Base-by-base conservation (phyloP, 2,113 vertebrate genomes). In the Aegithalos caudatus region DNA sequence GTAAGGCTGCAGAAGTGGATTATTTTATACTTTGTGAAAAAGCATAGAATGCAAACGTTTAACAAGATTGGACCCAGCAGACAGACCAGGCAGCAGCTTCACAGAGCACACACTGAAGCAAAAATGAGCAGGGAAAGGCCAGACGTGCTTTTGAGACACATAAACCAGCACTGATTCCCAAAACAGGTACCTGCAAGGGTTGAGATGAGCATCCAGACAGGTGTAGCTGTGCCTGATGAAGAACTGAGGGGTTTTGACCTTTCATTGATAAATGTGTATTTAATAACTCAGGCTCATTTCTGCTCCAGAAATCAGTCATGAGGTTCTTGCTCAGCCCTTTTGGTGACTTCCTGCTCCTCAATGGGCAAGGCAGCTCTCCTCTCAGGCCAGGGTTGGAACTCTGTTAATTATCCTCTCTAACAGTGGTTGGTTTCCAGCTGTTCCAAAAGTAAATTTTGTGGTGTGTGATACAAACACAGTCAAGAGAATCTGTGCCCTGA, bases 401-500 rank as follows among this genome's bases (percentile, higher is more conserved):
- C 37, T 53, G 72, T 0, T 7, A 20, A 81, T 20, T 11, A 33
- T 37, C n/a, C 22, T 40, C 24, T 35, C 24, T 9, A 4, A 2
- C 23, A 25, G 28, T 2, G 10, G 2, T 2, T 71, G 65, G 5
- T n/a, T 90, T 38, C 56, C 14, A 16, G 4, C 31, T 77, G 45
- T 28, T 56, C 22, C 29, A 17, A n/a, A 64, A 10, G n/a, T 21
- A 1, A 31, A 27, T 45, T n/a, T 35, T 62, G 38, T 16, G 24
- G 21, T 9, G 14, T 67, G 14, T 4, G 7, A 5, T 42, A 12
- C 14, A 45, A 60, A 16, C 27, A 6, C 7, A 28, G 42, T 4
- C 6, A 48, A 16, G 61, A 29, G 33, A 23, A 18, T 18, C 29
- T 6, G 19, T 45, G 25, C 5, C 37, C 42, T 1, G 0, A 7